A percentile compares a stretch with the other conserved stretches of the same genome.
These are phyloP conservation scores for Hycleus cichorii DNA, from an alignment of 1,140 invertebrate genomes.

Conservation along the genomic window DNA sequence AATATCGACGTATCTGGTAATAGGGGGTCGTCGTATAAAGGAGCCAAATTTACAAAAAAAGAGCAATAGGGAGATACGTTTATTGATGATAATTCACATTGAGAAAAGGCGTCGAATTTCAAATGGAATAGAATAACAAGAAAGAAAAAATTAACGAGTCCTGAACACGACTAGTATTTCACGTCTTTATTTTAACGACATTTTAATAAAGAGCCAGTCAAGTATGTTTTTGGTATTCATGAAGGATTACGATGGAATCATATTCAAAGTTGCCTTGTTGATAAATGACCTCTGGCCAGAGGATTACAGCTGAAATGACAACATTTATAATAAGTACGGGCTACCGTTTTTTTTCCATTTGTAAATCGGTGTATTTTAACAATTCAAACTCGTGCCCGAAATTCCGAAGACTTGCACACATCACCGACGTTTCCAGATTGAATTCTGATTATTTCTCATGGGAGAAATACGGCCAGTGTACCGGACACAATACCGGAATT, in stretches of 20 bases:
- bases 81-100: not conserved
- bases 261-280: conserved; percentile 18
- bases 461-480: no score
- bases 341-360: no score
- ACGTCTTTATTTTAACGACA: conserved; percentile 13
- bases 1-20: no score
- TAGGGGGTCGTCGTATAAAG: no score
- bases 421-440: no score
- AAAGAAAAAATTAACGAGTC: not conserved
- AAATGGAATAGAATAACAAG: not conserved
- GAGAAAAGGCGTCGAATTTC: conserved; percentile 8
- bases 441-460: no score
- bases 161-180: not conserved
- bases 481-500: no score
- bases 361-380: no score
- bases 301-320: conserved; percentile 20
- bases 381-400: no score
- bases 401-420: no score
- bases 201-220: conserved; percentile 23
- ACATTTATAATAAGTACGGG: conserved; percentile 16
- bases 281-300: conserved; percentile 22
- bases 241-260: conserved; percentile 16
- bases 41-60: not conserved
- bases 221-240: conserved; percentile 15
- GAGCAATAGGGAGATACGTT: not conserved